Conservation (phyloP, 2,113 vertebrate species). For the Albula glossodonta region DNA sequence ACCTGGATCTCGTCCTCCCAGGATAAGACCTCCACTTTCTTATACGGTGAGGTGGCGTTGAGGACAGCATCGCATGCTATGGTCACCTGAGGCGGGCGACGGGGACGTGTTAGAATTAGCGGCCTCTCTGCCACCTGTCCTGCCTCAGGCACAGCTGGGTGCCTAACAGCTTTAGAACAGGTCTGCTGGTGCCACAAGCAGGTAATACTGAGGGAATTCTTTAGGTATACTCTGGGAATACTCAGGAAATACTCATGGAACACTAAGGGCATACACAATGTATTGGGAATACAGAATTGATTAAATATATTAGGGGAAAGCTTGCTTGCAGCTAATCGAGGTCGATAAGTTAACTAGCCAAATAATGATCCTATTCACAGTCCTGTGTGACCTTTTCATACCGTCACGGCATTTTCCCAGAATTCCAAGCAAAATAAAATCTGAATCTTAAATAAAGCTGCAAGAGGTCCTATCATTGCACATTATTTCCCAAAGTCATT, state of each 20-base stretch:
- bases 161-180: neutral
- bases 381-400: neutral
- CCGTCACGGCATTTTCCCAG: no score
- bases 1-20: constrained; percentile 96
- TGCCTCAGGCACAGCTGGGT: neutral
- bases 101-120: neutral
- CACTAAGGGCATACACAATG: neutral
- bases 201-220: neutral
- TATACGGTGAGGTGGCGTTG: constrained; percentile 87
- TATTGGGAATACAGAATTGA: neutral
- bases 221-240: no score
- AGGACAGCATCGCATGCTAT: constrained; percentile 96
- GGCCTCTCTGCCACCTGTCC: neutral
- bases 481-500: no score
- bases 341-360: neutral
- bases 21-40: constrained; percentile 88
- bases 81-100: constrained; percentile 77
- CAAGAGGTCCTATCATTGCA: no score
- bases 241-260: no score
- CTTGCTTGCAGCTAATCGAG: neutral
- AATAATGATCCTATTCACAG: neutral
- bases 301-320: neutral
- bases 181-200: neutral
- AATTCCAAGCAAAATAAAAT: no score
- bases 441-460: no score